Percentiles rank a stretch among this genome's conserved stretches.
Conservation (phyloP, 1,140 invertebrate genomes). For the Drosophila dunni region DNA sequence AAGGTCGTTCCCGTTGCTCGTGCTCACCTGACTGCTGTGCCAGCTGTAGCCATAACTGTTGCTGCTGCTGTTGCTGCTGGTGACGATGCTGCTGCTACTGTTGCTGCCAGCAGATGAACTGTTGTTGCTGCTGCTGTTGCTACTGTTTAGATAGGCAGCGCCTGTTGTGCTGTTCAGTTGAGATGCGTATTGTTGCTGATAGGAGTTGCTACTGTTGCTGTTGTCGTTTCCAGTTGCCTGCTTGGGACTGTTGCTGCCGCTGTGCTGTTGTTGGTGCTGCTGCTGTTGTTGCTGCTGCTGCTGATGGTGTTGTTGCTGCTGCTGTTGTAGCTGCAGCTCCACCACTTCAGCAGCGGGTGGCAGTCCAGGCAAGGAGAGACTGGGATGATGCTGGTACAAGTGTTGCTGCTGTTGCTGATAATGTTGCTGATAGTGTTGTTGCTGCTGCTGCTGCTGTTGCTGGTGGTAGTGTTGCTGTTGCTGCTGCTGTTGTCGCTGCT, state of each 20-base stretch:
- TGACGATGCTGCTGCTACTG: constrained; percentile 53
- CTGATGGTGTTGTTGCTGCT: constrained; percentile 57
- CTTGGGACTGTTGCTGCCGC: constrained; percentile 48
- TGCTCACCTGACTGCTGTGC: constrained; percentile 81
- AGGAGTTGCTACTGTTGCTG: constrained; percentile 83
- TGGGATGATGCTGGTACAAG: constrained; percentile 81
- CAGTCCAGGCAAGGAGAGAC: constrained; percentile 64
- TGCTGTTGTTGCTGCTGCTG: constrained; percentile 52
- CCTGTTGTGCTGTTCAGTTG: constrained; percentile 66
- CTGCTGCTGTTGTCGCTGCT: constrained; percentile 85
- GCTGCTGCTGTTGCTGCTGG: constrained; percentile 62
- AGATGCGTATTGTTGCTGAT: constrained; percentile 83
- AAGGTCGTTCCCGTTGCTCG: constrained; percentile 7
- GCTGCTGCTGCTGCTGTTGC: constrained; percentile 61
- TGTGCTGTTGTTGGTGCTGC: constrained; percentile 43
- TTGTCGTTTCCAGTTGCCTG: constrained; percentile 63
- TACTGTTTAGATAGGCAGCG: constrained; percentile 72
- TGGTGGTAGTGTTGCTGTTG: constrained; percentile 56
- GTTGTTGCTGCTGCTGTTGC: constrained; percentile 65
- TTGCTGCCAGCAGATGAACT: constrained; percentile 52
- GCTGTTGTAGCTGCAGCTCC: constrained; percentile 65
- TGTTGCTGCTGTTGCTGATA: constrained; percentile 75
- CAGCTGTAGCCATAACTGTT: constrained; percentile 76
- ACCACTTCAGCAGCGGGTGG: constrained; percentile 75
- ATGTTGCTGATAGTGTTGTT: constrained; percentile 62